These are phyloP conservation scores for Deroplatys truncata DNA, from an alignment of 2,888 invertebrate genomes.

Conservation along the genomic window DNA sequence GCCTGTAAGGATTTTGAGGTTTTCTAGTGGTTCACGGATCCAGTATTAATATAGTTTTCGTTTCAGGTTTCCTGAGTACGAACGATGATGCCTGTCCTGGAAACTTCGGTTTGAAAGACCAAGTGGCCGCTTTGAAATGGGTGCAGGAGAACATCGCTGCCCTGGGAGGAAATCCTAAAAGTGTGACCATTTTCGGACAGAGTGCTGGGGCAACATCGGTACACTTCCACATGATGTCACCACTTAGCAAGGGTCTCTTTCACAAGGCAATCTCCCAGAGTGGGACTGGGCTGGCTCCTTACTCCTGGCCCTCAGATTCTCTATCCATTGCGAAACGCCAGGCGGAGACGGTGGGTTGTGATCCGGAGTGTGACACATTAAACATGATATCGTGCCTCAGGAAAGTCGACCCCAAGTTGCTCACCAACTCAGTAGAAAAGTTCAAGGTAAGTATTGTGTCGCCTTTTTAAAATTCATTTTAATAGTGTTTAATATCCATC, in stretches of 20 bases:
- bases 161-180: slow-evolving; percentile 11
- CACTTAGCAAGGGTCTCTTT: slow-evolving; percentile 49
- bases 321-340: slow-evolving; percentile 38
- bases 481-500: background rate
- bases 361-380: slow-evolving; percentile 36
- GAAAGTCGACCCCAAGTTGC: slow-evolving; percentile 40
- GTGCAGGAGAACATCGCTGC: slow-evolving; percentile 23
- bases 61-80: slow-evolving; percentile 54
- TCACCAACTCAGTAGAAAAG: slow-evolving; percentile 45
- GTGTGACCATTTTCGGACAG: slow-evolving; percentile 20
- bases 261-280: slow-evolving; percentile 72
- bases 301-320: slow-evolving; percentile 41
- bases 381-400: slow-evolving; percentile 45
- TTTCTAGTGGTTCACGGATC: no score
- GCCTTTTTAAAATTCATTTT: no score
- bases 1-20: no score
- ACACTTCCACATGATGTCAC: slow-evolving; percentile 19
- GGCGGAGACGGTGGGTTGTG: slow-evolving; percentile 46
- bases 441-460: slow-evolving; percentile 42
- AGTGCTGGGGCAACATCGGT: slow-evolving; percentile 22
- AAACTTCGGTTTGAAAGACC: slow-evolving; percentile 59
- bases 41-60: background rate
- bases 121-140: slow-evolving; percentile 29
- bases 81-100: slow-evolving; percentile 59
- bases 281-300: slow-evolving; percentile 64